Percentiles rank a stretch among this genome's conserved stretches.
Conservation (phyloP, 37 sponge, comb jelly and placozoan species). For the Halichondria panicea region DNA sequence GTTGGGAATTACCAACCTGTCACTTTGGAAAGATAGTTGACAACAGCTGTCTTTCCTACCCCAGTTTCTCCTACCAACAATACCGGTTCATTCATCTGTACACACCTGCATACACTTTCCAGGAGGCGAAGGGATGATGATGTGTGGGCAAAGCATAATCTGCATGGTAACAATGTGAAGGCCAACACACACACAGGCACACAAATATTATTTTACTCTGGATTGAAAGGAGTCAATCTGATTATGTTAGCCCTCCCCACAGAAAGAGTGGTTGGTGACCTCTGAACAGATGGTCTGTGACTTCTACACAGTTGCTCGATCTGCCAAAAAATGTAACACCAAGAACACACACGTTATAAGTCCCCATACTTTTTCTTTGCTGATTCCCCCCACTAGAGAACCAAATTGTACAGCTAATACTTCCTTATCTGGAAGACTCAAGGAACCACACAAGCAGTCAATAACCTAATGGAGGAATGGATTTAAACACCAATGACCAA, state of each 20-base stretch:
- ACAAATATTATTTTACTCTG: neutral
- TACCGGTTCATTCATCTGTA: conserved; percentile 86
- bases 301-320: conserved; percentile 47
- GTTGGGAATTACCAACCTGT: conserved; percentile 41
- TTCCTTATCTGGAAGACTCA: neutral
- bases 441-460: conserved; percentile 24
- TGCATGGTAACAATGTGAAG: neutral
- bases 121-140: conserved; percentile 72
- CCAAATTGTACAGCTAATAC: conserved; percentile 12
- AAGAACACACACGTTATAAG: too few species aligned
- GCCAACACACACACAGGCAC: neutral
- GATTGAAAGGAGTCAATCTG: neutral
- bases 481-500: neutral
- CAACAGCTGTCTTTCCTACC: conserved; percentile 91
- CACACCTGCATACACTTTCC: conserved; percentile 84
- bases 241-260: conserved; percentile 61
- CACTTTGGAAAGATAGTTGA: conserved; percentile 82
- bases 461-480: conserved; percentile 13
- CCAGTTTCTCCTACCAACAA: conserved; percentile 98
- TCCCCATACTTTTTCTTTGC: conserved; percentile 32
- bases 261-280: conserved; percentile 20
- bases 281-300: conserved; percentile 55
- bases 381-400: conserved; percentile 27
- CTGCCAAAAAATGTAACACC: conserved; percentile 26
- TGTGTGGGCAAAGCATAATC: conserved; percentile 76